phyloP scores from a whole-genome alignment of 2,888 invertebrate genomes.

The Muscina levida region DNA sequence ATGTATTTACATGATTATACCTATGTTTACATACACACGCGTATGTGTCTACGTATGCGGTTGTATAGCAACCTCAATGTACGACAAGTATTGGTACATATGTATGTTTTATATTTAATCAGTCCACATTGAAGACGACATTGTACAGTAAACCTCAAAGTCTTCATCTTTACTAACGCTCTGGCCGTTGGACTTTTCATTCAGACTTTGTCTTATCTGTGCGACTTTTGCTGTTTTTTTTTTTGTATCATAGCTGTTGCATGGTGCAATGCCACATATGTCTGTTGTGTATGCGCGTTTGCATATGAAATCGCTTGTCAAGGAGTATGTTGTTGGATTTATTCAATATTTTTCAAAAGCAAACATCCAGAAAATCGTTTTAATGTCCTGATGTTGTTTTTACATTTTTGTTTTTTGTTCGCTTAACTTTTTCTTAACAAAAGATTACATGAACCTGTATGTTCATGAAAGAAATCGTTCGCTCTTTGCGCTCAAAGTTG shows the following conservation, averaged over 20 bases:
- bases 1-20: conserved; percentile 46
- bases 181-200: conserved; percentile 21
- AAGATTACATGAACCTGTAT: conserved; percentile 79
- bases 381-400: conserved; percentile 57
- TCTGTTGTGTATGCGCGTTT: too few relatives aligned
- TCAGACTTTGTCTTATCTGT: conserved; percentile 37
- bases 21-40: conserved; percentile 33
- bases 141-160: conserved; percentile 20
- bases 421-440: conserved; percentile 72
- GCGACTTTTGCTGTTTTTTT: conserved; percentile 16
- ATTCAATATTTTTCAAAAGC: conserved; percentile 59
- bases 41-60: background rate
- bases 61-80: too few relatives aligned
- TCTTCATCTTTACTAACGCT: conserved; percentile 11
- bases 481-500: conserved; percentile 52
- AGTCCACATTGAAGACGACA: conserved; percentile 30
- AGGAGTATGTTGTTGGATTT: conserved; percentile 55
- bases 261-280: conserved; percentile 51
- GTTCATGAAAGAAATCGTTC: conserved; percentile 71
- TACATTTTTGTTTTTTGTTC: conserved; percentile 72
- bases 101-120: conserved; percentile 42
- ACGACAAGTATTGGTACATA: too few relatives aligned
- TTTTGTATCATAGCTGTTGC: conserved; percentile 36
- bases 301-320: conserved; percentile 56
- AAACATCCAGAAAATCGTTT: conserved; percentile 27